phyloP scores from a whole-genome alignment of 2,113 vertebrate genomes.

The Aldabrachelys gigantea region DNA sequence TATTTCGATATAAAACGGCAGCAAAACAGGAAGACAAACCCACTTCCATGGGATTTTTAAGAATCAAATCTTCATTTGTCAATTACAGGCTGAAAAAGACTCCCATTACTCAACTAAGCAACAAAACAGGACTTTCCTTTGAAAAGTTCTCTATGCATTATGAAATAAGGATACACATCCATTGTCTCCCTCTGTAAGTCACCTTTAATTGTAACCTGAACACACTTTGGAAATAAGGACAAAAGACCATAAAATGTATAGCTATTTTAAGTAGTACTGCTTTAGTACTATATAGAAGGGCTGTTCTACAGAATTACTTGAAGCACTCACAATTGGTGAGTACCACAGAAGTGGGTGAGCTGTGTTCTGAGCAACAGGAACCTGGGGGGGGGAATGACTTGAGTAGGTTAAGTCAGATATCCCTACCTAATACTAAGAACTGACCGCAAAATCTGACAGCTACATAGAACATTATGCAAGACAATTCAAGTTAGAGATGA shows the following conservation, averaged over 20 bases:
- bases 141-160: not conserved
- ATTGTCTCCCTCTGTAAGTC: not conserved
- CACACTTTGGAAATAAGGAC: not conserved
- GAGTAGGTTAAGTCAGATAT: not conserved
- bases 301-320: not conserved
- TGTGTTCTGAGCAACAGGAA: not conserved
- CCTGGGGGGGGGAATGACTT: accelerated
- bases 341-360: not conserved
- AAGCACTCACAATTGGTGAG: not conserved
- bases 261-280: not conserved
- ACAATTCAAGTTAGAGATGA: not conserved
- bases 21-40: not conserved
- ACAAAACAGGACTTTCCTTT: not conserved
- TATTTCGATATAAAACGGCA: not conserved
- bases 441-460: not conserved
- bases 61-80: not conserved
- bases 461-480: not conserved
- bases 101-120: not conserved
- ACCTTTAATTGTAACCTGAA: not conserved
- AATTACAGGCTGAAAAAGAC: not conserved
- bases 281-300: not conserved
- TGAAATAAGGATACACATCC: not conserved
- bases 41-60: not conserved
- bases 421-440: accelerated
- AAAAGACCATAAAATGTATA: not conserved